A percentile compares a stretch with the other conserved stretches of the same genome.
These are phyloP conservation scores for Marisa cornuarietis DNA, from an alignment of 1,140 invertebrate species.

Conservation along the genomic window DNA sequence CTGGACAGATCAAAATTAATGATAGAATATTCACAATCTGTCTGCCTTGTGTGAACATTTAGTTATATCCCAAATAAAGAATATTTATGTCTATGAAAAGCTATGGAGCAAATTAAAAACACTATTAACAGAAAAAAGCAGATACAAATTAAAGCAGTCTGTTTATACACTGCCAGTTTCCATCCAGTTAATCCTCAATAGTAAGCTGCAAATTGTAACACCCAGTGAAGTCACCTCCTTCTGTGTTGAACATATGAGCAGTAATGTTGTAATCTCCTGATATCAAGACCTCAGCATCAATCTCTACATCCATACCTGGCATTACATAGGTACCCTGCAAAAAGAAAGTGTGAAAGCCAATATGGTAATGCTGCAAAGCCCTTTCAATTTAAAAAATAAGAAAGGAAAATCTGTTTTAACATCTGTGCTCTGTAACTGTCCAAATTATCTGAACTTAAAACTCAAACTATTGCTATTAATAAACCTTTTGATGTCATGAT, in stretches of 20 bases:
- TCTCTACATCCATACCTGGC: background rate
- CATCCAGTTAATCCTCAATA: background rate
- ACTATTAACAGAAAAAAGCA: too few species aligned
- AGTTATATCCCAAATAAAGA: too few species aligned
- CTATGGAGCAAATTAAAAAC: too few species aligned
- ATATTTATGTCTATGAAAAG: too few species aligned
- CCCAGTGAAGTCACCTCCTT: background rate
- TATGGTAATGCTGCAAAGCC: background rate
- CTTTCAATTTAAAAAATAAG: background rate
- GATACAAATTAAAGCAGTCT: too few species aligned
- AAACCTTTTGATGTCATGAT: background rate
- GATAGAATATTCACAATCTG: too few species aligned
- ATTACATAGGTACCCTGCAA: background rate
- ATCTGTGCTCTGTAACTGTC: background rate
- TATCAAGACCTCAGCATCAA: slow-evolving; percentile 1
- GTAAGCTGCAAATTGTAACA: background rate
- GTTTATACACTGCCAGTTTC: background rate
- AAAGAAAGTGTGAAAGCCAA: background rate
- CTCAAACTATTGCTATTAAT: too few species aligned
- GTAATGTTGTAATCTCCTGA: slow-evolving; percentile 2
- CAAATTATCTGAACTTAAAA: too few species aligned
- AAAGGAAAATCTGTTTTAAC: background rate
- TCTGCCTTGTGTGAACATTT: too few species aligned
- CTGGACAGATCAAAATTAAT: too few species aligned
- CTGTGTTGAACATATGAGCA: background rate